These are phyloP conservation scores for Drosophila conformis DNA, from an alignment of 2,888 invertebrate species.

Conservation along the genomic window DNA sequence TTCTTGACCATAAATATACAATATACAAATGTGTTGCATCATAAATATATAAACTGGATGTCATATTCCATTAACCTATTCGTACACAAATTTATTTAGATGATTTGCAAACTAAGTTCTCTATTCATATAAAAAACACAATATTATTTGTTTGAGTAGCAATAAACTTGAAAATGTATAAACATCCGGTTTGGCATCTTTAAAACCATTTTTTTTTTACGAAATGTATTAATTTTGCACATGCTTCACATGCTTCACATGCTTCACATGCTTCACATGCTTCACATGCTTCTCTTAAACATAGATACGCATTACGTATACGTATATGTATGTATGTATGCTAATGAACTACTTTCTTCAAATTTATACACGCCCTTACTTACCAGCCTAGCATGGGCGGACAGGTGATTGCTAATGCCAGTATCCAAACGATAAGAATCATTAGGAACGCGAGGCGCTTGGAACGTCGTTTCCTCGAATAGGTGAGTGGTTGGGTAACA, in stretches of 20 bases:
- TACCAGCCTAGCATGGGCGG: conserved; percentile 97
- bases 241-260: not conserved
- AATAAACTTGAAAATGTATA: not conserved
- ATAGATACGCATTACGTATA: not conserved
- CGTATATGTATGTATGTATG: not conserved
- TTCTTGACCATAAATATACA: not conserved
- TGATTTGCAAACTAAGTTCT: not conserved
- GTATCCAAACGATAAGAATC: conserved; percentile 95
- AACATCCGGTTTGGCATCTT: not conserved
- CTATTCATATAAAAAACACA: not conserved
- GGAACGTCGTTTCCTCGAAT: conserved; percentile 94
- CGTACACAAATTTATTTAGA: not conserved
- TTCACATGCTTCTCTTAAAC: not conserved
- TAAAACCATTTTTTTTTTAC: not conserved
- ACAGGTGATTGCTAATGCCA: conserved; percentile 95
- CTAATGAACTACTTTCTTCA: conserved; percentile 19
- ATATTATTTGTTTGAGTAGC: not conserved
- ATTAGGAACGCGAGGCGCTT: conserved; percentile 93
- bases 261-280: conserved; percentile 13
- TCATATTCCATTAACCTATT: not conserved
- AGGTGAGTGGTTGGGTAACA: conserved; percentile 96
- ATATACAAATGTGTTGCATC: not conserved
- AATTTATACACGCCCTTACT: conserved; percentile 79
- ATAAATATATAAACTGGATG: not conserved
- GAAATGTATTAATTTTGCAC: not conserved